Evolutionary conservation across 2,888 invertebrate species (phyloP).

Genomic region (Stenodema calcarata): DNA sequence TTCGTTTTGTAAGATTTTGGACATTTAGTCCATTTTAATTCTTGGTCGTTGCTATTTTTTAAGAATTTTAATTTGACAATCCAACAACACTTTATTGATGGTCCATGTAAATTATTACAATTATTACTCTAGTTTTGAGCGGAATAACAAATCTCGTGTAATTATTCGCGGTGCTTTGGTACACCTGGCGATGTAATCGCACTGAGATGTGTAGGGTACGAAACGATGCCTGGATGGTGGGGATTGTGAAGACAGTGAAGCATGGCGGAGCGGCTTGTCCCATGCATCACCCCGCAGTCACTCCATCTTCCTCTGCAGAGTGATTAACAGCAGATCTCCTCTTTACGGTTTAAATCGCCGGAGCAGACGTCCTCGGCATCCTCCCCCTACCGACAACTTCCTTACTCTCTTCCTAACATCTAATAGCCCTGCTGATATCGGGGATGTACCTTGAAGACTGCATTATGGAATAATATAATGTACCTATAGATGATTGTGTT

Average conservation of each 20-base stretch:
- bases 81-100: no score
- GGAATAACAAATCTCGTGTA: not conserved
- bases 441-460: not conserved
- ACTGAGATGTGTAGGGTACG: not conserved
- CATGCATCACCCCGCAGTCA: constrained; percentile 14
- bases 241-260: constrained; percentile 24
- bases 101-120: no score
- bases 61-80: no score
- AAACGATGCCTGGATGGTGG: not conserved
- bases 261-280: not conserved
- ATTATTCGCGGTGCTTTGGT: not conserved
- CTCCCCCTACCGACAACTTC: no score
- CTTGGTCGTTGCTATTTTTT: no score
- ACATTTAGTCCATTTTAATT: no score
- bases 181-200: not conserved
- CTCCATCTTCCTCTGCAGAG: constrained; percentile 14
- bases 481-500: no score
- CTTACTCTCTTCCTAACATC: not conserved
- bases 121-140: no score
- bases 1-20: no score
- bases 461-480: no score
- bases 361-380: not conserved
- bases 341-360: constrained; percentile 10
- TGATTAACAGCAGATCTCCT: constrained; percentile 24
- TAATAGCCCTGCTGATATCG: not conserved